Percentiles rank a stretch among this genome's conserved stretches.
Evolutionary conservation across 1,140 invertebrate species (phyloP).

Genomic region (Melanaphis sacchari): DNA sequence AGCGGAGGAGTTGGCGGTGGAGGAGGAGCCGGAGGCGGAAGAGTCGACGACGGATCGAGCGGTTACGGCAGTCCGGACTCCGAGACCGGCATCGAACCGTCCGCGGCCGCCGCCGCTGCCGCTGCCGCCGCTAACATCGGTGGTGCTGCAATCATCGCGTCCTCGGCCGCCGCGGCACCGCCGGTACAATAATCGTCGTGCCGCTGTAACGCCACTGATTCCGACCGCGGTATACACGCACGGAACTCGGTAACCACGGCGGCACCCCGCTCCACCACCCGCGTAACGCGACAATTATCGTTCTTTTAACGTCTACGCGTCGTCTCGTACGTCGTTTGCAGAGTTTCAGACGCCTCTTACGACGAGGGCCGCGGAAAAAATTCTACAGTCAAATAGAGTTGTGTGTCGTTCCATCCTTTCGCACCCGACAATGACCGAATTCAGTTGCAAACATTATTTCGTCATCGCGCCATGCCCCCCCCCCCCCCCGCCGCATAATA

Average conservation of each 20-base stretch:
- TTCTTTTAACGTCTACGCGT: neutral
- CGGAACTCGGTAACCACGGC: neutral
- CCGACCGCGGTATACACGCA: neutral
- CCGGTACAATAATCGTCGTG: slow-evolving; percentile 32
- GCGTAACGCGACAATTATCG: neutral
- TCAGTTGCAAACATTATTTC: neutral
- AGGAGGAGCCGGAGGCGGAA: neutral
- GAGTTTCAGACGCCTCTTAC: neutral
- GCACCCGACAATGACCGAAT: neutral
- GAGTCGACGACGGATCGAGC: slow-evolving; percentile 62
- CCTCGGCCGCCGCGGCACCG: neutral
- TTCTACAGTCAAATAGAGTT: neutral
- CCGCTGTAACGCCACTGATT: neutral
- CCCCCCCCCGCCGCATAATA: no score
- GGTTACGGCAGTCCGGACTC: slow-evolving; percentile 64
- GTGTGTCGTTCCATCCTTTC: neutral
- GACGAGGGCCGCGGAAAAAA: neutral
- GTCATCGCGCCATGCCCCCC: neutral
- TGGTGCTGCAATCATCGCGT: neutral
- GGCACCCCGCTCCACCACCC: neutral
- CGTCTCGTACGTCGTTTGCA: neutral
- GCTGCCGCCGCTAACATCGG: neutral
- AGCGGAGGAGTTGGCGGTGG: neutral
- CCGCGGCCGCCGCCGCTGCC: neutral
- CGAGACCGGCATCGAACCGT: slow-evolving; percentile 60